phyloP scores from a whole-genome alignment of 2,888 invertebrate genomes.

The Biston betularia region DNA sequence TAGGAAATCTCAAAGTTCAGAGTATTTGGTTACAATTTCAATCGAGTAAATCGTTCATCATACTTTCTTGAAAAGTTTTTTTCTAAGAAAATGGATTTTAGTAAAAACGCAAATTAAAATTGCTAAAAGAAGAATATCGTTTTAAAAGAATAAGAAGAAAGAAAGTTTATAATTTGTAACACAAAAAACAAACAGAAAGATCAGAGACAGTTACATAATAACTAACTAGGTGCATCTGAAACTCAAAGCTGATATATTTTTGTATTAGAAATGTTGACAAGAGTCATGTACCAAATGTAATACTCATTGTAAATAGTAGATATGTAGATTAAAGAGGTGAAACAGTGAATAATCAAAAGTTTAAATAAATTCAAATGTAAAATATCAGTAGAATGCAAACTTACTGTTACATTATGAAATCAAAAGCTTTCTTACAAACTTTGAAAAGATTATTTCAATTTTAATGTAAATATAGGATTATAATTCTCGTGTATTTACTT shows the following conservation, averaged over 20 bases:
- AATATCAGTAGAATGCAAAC: constrained; percentile 37
- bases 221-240: no score
- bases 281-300: constrained; percentile 43
- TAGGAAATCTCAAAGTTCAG: no score
- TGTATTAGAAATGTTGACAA: neutral
- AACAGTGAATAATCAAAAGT: neutral
- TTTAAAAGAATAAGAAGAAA: no score
- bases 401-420: constrained; percentile 13
- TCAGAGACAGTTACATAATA: no score
- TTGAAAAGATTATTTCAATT: constrained; percentile 9
- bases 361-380: constrained; percentile 1
- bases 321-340: constrained; percentile 10
- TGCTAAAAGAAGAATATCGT: no score
- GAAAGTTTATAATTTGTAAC: no score
- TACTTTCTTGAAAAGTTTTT: no score
- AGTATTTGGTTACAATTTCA: no score
- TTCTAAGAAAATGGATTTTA: no score
- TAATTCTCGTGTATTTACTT: constrained; percentile 4
- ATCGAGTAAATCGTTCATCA: no score
- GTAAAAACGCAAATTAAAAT: no score
- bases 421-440: constrained; percentile 4
- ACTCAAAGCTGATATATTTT: neutral
- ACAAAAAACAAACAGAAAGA: no score
- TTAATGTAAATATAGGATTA: constrained; percentile 14
- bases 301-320: constrained; percentile 37